A percentile compares a stretch with the other conserved stretches of the same genome.
phyloP scores from a whole-genome alignment of 1,140 invertebrate species.

The Geopemphigus sp. region DNA sequence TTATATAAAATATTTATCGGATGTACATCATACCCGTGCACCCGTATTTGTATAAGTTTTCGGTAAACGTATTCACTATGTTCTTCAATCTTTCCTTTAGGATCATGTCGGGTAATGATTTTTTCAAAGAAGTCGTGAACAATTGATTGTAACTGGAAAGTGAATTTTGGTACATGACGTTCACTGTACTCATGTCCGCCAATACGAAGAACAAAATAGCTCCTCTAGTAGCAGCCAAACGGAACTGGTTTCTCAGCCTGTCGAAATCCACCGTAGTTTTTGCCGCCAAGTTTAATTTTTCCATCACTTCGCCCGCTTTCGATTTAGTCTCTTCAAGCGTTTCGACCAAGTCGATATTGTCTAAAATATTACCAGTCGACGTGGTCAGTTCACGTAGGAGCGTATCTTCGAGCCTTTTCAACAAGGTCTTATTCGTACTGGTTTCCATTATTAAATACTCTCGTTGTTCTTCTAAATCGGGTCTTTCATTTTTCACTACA shows the following conservation, averaged over 20 bases:
- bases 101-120: slow-evolving; percentile 73
- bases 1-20: neutral
- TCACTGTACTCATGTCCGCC: slow-evolving; percentile 79
- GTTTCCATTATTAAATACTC: slow-evolving; percentile 81
- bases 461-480: slow-evolving; percentile 82
- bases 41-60: slow-evolving; percentile 84
- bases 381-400: slow-evolving; percentile 76
- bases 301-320: slow-evolving; percentile 60
- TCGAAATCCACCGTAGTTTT: slow-evolving; percentile 77
- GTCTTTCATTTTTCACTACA: slow-evolving; percentile 74
- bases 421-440: slow-evolving; percentile 76
- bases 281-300: slow-evolving; percentile 71
- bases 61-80: slow-evolving; percentile 79
- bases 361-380: slow-evolving; percentile 85
- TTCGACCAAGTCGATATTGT: slow-evolving; percentile 79
- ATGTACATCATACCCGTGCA: slow-evolving; percentile 68
- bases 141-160: slow-evolving; percentile 75
- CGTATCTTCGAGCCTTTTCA: slow-evolving; percentile 79
- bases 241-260: slow-evolving; percentile 74
- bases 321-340: slow-evolving; percentile 60
- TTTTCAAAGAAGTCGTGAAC: slow-evolving; percentile 74
- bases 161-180: slow-evolving; percentile 90
- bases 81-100: slow-evolving; percentile 71
- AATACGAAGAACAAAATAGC: slow-evolving; percentile 87
- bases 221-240: slow-evolving; percentile 75